Evolutionary conservation across 1,140 invertebrate species (phyloP).

Genomic region (Drosophila lacteicornis): DNA sequence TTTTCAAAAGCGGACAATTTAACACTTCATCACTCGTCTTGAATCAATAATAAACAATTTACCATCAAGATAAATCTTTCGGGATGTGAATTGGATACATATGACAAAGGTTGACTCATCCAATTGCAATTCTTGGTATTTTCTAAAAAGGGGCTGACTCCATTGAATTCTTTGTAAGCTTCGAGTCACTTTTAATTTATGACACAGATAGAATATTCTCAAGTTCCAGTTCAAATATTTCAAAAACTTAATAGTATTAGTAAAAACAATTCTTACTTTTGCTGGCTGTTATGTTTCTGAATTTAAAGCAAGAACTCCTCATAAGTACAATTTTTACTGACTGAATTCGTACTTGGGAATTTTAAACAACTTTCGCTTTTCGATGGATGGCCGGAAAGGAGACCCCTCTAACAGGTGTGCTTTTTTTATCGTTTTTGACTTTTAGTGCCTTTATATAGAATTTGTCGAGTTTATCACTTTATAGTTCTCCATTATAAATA

Average conservation of each 20-base stretch:
- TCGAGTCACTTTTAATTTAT: not conserved
- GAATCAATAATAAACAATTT: constrained; percentile 33
- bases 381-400: not conserved
- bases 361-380: not conserved
- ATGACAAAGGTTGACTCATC: constrained; percentile 22
- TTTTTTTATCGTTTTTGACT: too few species aligned
- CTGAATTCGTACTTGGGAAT: not conserved
- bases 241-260: not conserved
- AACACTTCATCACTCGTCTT: constrained; percentile 23
- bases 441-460: too few species aligned
- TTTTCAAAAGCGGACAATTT: constrained; percentile 20
- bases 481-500: too few species aligned
- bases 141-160: not conserved
- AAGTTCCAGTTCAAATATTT: not conserved
- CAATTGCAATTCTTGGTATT: constrained; percentile 14
- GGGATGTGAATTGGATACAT: constrained; percentile 3
- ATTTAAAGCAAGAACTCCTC: too few species aligned
- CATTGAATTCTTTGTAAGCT: not conserved
- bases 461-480: too few species aligned
- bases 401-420: too few species aligned
- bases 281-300: not conserved
- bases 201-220: not conserved
- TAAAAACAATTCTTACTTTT: too few species aligned
- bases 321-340: not conserved
- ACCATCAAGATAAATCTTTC: constrained; percentile 6